Evolutionary conservation across 2,113 vertebrate species (phyloP).

Genomic region (Thomomys bottae): DNA sequence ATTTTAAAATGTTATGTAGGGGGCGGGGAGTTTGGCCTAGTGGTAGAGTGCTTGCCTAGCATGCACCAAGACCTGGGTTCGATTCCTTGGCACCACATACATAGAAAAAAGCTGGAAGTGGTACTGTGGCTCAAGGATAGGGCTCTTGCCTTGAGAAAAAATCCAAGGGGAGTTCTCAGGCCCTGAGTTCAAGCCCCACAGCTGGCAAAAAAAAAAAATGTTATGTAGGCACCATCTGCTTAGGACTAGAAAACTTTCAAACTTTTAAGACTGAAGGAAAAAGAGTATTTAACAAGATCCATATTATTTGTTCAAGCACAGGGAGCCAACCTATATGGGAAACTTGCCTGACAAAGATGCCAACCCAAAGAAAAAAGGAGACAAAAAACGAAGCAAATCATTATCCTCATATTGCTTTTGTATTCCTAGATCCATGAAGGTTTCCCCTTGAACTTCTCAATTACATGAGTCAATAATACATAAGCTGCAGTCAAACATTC

Average conservation of each 20-base stretch:
- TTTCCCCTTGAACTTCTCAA: background rate
- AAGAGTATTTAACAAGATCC: background rate
- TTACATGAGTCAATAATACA: background rate
- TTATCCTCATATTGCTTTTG: no score
- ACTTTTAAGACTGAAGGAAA: conserved; percentile 19
- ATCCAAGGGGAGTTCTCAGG: no score
- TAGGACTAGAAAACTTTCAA: conserved; percentile 7
- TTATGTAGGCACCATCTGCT: background rate
- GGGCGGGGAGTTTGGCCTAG: no score
- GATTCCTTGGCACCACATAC: no score
- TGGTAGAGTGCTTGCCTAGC: no score
- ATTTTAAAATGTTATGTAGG: background rate
- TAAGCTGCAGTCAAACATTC: background rate
- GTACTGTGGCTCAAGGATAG: no score
- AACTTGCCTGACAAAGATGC: background rate
- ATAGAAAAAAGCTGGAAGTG: no score
- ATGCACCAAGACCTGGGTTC: no score
- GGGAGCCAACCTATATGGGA: background rate
- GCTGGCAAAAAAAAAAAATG: no score
- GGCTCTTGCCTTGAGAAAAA: no score
- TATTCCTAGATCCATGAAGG: background rate
- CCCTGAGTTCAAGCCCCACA: no score
- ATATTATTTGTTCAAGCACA: background rate
- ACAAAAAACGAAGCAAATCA: background rate
- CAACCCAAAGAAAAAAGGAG: background rate